A percentile compares a stretch with the other conserved stretches of the same genome.
phyloP scores from a whole-genome alignment of 2,797 vertebrate genomes.

The Taeniopygia guttata region DNA sequence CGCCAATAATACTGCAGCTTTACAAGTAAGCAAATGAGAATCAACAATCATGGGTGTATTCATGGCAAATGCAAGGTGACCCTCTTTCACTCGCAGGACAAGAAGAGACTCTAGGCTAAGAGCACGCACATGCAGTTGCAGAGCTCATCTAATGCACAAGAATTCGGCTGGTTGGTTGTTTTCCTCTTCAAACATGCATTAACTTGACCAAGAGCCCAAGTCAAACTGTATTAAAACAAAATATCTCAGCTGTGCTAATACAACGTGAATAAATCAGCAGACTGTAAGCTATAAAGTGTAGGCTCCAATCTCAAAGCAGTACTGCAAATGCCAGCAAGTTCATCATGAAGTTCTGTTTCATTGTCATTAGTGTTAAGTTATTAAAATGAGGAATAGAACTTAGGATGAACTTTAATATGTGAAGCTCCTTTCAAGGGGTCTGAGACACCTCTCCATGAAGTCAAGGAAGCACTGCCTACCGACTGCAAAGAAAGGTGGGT shows the following conservation, averaged over 20 bases:
- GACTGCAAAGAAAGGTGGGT: not conserved
- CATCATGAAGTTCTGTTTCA: not conserved
- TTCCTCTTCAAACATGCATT: not conserved
- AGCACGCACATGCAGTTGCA: not conserved
- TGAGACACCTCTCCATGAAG: not conserved
- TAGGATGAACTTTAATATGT: not conserved
- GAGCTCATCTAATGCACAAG: not conserved
- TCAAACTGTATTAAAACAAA: not conserved
- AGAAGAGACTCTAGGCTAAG: not conserved
- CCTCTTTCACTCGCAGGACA: not conserved
- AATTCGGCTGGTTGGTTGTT: not conserved
- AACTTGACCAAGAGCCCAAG: not conserved
- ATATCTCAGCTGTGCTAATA: not conserved
- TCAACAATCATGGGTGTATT: not conserved
- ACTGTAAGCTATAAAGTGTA: not conserved
- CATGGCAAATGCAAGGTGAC: not conserved
- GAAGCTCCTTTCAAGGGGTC: not conserved
- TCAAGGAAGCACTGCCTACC: not conserved
- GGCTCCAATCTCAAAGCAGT: not conserved
- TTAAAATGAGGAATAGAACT: not conserved
- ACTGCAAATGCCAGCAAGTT: not conserved
- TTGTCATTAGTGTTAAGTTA: not conserved
- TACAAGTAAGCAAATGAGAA: not conserved
- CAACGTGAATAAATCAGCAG: not conserved
- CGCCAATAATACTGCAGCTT: not conserved